Base-by-base conservation (phyloP, 2,888 invertebrate species). In the Meteorus colon region DNA sequence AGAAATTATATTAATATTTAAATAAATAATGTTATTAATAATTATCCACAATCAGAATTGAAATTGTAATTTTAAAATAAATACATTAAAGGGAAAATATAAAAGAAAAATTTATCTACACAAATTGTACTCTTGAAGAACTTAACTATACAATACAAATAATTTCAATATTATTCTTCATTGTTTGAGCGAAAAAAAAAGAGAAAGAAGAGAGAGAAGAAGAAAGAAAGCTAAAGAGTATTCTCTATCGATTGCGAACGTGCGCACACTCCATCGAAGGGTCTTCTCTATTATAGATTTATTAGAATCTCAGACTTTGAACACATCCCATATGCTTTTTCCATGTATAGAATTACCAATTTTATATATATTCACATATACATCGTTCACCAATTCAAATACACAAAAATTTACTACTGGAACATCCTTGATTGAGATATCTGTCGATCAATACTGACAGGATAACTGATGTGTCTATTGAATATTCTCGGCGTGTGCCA, bases 281-380 rank as follows among this genome's bases (percentile, higher is more conserved):
- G 65, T 66, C 19, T 75, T 34, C 45, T 55, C 45, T 45, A 51
- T 55, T 66, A 62, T 73, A 72, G 73, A 63, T 65, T 71, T 62
- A 71, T 74, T 71, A 71, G 71, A 77, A 74, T 59, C 77, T 77
- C 70, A 71, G 62, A 65, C 29, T 62, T 31, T 62, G 62, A 29
- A 55, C 55, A 55, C 55, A 29, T 62, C 62, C 62, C 62, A 62
- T 62, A 62, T 62, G 62, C 31, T 62, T 62, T 29, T 65, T n/a
- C 12, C n/a, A 12, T 24, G 37, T 65, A 31, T 65, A 65, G 65
- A 65, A 34, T 65, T 65, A 65, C 65, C 24, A 24, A 55, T 19
- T 16, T 1, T 5, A 48, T 48, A 4, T 14, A 4, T 48, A 48
- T 29, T n/a, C 12, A 31, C 29, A 63, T 31, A 31, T 34, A 63